These are phyloP conservation scores for Oceanodroma tethys DNA, from an alignment of 2,113 vertebrate genomes.

Conservation along the genomic window DNA sequence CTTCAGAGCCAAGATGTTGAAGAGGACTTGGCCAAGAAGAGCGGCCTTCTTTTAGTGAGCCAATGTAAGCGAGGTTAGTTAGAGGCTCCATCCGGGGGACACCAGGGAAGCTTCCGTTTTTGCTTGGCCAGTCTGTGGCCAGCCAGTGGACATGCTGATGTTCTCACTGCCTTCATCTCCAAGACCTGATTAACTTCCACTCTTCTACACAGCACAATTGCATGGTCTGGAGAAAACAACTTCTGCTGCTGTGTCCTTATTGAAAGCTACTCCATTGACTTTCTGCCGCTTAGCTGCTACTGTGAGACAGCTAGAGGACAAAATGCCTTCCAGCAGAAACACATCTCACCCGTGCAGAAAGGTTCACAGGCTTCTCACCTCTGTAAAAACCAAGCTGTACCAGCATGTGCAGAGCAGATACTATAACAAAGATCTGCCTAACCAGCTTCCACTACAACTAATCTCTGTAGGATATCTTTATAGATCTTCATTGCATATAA, in stretches of 20 bases:
- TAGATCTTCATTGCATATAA: background rate
- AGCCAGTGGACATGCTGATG: background rate
- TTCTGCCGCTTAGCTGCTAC: background rate
- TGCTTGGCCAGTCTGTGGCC: background rate
- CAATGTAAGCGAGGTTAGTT: background rate
- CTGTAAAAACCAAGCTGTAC: background rate
- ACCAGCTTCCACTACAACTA: background rate
- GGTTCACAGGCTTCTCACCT: background rate
- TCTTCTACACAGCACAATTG: background rate
- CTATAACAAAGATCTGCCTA: background rate
- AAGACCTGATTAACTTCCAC: background rate
- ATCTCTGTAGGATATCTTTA: background rate
- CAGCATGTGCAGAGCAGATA: background rate
- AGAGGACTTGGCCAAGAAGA: background rate
- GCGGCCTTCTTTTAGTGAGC: background rate
- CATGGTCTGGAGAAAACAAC: background rate
- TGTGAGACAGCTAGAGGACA: background rate
- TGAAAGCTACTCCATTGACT: background rate
- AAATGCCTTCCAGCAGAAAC: constrained; percentile 3
- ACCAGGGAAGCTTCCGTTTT: background rate
- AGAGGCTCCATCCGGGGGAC: background rate
- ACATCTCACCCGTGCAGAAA: background rate
- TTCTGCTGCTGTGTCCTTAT: background rate
- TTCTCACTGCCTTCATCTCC: background rate
- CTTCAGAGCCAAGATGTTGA: background rate